These are phyloP conservation scores for Gari tellinella DNA, from an alignment of 2,888 invertebrate species.

Conservation along the genomic window DNA sequence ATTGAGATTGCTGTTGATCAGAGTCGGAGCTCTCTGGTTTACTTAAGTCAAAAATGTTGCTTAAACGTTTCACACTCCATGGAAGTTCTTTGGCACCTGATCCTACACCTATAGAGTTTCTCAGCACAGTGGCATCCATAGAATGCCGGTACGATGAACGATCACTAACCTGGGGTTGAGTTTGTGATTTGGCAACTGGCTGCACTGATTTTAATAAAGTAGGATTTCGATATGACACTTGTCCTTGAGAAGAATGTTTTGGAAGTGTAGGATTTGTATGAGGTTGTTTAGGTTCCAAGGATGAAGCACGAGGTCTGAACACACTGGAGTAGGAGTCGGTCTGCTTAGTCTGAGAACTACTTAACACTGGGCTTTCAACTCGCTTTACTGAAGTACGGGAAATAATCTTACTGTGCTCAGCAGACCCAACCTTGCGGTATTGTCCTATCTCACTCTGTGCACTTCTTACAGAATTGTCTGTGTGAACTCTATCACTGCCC, in stretches of 20 bases:
- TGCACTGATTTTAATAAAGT: constrained; percentile 3
- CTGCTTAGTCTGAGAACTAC: not conserved
- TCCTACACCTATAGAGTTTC: constrained; percentile 9
- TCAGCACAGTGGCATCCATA: constrained; percentile 26
- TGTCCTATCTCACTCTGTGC: constrained; percentile 31
- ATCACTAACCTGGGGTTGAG: constrained; percentile 5
- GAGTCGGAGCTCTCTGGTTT: constrained; percentile 17
- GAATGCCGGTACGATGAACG: constrained; percentile 13
- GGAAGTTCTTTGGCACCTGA: constrained; percentile 62
- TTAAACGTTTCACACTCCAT: constrained; percentile 77
- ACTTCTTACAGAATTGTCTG: constrained; percentile 42
- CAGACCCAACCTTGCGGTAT: too few relatives aligned
- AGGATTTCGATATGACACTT: constrained; percentile 45
- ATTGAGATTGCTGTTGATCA: constrained; percentile 6
- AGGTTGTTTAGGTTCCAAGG: constrained; percentile 39
- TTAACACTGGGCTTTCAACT: constrained; percentile 1
- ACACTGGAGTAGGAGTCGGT: constrained; percentile 6
- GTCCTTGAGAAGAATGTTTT: constrained; percentile 30
- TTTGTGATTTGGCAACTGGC: constrained; percentile 23
- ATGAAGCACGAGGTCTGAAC: constrained; percentile 53
- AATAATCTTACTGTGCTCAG: too few relatives aligned
- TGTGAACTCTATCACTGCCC: constrained; percentile 1
- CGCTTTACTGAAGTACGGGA: constrained; percentile 1
- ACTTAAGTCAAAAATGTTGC: constrained; percentile 64
- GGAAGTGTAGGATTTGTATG: constrained; percentile 20